A percentile compares a stretch with the other conserved stretches of the same genome.
Evolutionary conservation across 37 sponge, comb jelly and placozoan species (phyloP).

Genomic region (Hormiphora californensis): DNA sequence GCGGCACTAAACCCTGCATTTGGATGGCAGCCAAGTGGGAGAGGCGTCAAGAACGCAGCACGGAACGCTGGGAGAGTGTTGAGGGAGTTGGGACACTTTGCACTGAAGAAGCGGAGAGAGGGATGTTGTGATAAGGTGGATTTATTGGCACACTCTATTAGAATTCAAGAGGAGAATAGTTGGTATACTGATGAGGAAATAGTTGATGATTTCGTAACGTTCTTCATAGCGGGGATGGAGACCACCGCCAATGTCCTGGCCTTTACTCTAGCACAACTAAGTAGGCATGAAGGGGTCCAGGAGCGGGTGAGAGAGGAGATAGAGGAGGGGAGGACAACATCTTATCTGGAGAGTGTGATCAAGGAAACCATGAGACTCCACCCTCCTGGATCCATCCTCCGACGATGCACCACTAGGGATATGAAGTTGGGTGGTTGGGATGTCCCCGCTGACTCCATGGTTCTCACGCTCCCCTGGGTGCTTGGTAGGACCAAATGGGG

Average conservation of each 20-base stretch:
- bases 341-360: neutral
- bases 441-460: neutral
- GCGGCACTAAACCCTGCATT: neutral
- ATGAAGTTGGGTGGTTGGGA: neutral
- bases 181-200: constrained; percentile 60
- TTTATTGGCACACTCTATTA: neutral
- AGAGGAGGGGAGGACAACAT: neutral
- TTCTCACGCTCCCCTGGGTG: neutral
- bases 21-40: neutral
- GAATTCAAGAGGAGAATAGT: neutral
- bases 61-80: neutral
- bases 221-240: constrained; percentile 78
- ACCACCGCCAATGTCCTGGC: constrained; percentile 67
- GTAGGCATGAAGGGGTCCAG: constrained; percentile 63
- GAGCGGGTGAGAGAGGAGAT: constrained; percentile 64
- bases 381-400: neutral
- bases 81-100: neutral
- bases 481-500: neutral
- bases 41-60: neutral
- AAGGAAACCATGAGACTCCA: neutral
- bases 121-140: neutral
- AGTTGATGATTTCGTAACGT: constrained; percentile 55
- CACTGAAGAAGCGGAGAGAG: neutral
- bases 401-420: neutral
- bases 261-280: constrained; percentile 67